Evolutionary conservation across 2,888 invertebrate genomes (phyloP).

Genomic region (Agriotes lineatus): DNA sequence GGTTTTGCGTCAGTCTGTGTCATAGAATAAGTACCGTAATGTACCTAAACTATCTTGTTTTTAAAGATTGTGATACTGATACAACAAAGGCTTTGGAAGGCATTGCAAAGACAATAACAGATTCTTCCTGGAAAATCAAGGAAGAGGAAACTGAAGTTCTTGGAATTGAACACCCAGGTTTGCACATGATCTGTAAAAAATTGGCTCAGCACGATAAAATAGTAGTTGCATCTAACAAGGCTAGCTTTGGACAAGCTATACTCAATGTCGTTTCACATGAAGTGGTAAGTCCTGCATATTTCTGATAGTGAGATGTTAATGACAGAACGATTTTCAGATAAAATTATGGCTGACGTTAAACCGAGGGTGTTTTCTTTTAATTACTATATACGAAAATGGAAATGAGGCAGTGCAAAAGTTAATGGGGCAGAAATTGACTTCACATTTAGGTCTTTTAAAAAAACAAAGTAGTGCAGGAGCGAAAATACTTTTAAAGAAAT

Average conservation of each 20-base stretch:
- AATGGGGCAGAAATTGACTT: constrained; percentile 68
- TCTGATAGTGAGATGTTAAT: constrained; percentile 28
- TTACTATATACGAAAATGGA: constrained; percentile 76
- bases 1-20: too few species aligned
- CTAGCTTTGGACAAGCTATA: constrained; percentile 73
- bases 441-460: constrained; percentile 66
- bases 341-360: constrained; percentile 78
- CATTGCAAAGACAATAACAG: constrained; percentile 65
- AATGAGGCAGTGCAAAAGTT: constrained; percentile 63
- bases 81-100: constrained; percentile 66
- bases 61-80: constrained; percentile 51
- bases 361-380: constrained; percentile 81
- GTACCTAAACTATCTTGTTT: too few species aligned
- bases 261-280: constrained; percentile 68
- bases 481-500: constrained; percentile 69
- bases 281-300: constrained; percentile 66
- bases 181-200: constrained; percentile 84
- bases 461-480: constrained; percentile 72
- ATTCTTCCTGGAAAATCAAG: constrained; percentile 70
- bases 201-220: constrained; percentile 72
- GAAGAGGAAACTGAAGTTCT: constrained; percentile 65
- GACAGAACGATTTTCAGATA: constrained; percentile 67
- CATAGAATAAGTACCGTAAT: too few species aligned
- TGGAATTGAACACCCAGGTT: constrained; percentile 80
- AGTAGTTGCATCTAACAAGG: not conserved